These are phyloP conservation scores for Podarcis lilfordi DNA, from an alignment of 2,797 vertebrate species.

Conservation along the genomic window DNA sequence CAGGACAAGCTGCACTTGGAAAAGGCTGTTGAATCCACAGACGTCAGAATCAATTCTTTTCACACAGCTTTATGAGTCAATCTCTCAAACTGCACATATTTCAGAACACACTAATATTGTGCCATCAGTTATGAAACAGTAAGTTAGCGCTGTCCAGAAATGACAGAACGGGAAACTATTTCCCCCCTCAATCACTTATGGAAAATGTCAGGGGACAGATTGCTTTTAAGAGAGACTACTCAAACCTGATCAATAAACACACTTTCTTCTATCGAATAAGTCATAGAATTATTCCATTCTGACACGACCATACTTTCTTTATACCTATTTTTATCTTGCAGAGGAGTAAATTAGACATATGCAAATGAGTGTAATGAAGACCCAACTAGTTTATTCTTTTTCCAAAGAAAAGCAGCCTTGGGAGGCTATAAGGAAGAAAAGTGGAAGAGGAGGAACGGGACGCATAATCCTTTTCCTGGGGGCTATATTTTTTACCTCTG, in stretches of 20 bases:
- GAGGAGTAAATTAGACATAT: not conserved
- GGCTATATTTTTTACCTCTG: too few relatives aligned
- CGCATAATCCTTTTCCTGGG: not conserved
- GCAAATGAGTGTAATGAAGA: not conserved
- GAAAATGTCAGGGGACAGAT: constrained; percentile 35
- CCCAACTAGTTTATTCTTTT: not conserved
- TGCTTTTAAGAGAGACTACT: constrained; percentile 37
- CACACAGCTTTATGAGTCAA: constrained; percentile 15
- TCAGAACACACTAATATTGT: constrained; percentile 22
- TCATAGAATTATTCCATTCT: not conserved
- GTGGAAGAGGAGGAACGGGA: too few relatives aligned
- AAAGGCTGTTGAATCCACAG: constrained; percentile 12
- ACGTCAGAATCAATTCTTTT: constrained; percentile 35
- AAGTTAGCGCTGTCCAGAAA: constrained; percentile 24
- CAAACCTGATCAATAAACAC: constrained; percentile 38
- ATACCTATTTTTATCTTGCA: constrained; percentile 3
- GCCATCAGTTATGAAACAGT: constrained; percentile 28
- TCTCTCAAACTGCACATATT: constrained; percentile 22
- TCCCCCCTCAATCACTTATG: constrained; percentile 14
- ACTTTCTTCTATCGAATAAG: constrained; percentile 15
- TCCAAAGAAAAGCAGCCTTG: not conserved
- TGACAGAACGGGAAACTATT: constrained; percentile 21
- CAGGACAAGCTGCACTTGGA: not conserved
- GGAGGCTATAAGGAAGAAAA: not conserved
- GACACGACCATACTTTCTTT: not conserved